These are phyloP conservation scores for Silurus aristotelis DNA, from an alignment of 2,797 vertebrate genomes.

Conservation along the genomic window DNA sequence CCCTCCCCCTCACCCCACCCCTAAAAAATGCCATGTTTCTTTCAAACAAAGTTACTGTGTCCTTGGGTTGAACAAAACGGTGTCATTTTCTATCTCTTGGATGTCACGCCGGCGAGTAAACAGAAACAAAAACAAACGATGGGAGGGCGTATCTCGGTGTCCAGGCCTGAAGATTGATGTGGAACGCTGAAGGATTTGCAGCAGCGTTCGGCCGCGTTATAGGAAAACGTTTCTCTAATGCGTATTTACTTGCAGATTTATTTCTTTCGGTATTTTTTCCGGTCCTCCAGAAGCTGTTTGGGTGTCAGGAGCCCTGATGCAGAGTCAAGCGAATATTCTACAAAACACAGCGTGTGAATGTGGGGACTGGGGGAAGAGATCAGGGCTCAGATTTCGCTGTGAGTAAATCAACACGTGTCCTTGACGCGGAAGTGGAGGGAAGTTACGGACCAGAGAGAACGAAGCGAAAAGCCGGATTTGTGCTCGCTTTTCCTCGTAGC, in stretches of 20 bases:
- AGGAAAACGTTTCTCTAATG: constrained; percentile 1
- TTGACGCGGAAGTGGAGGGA: constrained; percentile 41
- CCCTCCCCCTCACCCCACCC: neutral
- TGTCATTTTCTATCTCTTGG: constrained; percentile 16
- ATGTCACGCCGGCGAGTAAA: constrained; percentile 1
- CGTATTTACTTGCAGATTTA: neutral
- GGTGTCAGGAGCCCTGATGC: constrained; percentile 20
- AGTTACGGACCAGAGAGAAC: constrained; percentile 41
- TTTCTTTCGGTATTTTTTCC: neutral
- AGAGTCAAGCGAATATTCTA: constrained; percentile 38
- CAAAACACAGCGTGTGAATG: constrained; percentile 17
- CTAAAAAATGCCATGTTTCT: neutral
- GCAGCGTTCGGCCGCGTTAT: neutral
- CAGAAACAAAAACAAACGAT: constrained; percentile 9
- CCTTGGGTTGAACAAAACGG: neutral
- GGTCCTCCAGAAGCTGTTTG: neutral
- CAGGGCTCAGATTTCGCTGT: constrained; percentile 36
- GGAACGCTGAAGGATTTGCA: neutral
- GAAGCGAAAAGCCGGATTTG: constrained; percentile 42
- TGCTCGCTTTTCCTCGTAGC: constrained; percentile 51
- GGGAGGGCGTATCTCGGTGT: constrained; percentile 9
- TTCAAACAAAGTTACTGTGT: neutral
- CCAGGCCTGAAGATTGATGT: constrained; percentile 7
- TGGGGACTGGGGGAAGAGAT: constrained; percentile 37
- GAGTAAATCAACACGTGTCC: constrained; percentile 48